Conservation (phyloP, 2,888 invertebrate genomes). For the Euzetes globulus region DNA sequence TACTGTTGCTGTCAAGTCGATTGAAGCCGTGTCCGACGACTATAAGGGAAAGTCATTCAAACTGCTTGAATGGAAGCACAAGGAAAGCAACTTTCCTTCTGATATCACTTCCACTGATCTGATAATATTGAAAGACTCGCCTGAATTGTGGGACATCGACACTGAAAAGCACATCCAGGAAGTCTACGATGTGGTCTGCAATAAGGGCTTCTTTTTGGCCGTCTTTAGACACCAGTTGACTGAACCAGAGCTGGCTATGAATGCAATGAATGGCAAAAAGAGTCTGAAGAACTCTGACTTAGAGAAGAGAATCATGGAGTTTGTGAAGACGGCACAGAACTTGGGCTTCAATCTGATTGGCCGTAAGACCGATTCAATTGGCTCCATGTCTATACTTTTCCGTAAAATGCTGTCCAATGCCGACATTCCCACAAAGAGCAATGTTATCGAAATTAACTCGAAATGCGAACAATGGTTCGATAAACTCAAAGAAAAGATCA, state of each 20-base stretch:
- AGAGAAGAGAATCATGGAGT: background rate
- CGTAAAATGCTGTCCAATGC: background rate
- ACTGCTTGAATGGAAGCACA: conserved; percentile 24
- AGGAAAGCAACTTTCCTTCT: conserved; percentile 1
- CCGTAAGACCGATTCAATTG: conserved; percentile 4
- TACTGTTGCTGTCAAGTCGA: conserved; percentile 9
- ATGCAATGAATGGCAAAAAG: conserved; percentile 10
- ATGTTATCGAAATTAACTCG: background rate
- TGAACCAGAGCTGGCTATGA: conserved; percentile 13
- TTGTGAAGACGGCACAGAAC: background rate
- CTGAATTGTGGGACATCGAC: background rate
- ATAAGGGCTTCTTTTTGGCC: background rate
- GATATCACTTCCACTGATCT: conserved; percentile 18
- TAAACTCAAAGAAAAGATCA: background rate
- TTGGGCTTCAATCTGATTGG: background rate
- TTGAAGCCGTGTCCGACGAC: background rate
- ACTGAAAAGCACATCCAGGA: background rate
- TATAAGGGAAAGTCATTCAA: conserved; percentile 6
- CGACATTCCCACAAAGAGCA: background rate
- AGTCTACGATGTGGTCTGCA: background rate
- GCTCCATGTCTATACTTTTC: conserved; percentile 1
- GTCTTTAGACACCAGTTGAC: conserved; percentile 5
- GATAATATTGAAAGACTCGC: background rate
- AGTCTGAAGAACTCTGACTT: background rate
- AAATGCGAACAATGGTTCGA: background rate